Conservation (phyloP, 2,888 invertebrate species). For the Aricia artaxerxes region DNA sequence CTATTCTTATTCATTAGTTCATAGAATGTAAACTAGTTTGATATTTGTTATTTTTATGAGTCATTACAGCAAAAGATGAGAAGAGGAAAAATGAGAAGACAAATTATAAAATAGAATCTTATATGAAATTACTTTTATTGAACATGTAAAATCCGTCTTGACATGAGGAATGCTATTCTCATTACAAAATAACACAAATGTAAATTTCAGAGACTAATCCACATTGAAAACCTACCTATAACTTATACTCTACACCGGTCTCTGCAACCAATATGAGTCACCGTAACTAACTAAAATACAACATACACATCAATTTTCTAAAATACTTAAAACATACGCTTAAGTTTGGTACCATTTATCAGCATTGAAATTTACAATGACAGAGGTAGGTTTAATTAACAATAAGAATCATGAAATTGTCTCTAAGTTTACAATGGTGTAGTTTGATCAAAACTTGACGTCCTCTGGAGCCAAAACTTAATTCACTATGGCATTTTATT, state of each 20-base stretch:
- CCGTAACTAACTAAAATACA: conserved; percentile 75
- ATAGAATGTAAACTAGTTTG: not conserved
- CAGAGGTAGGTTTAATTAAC: conserved; percentile 78
- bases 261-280: conserved; percentile 18
- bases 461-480: conserved; percentile 56
- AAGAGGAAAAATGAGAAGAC: conserved; percentile 46
- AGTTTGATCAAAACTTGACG: conserved; percentile 71
- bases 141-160: conserved; percentile 81
- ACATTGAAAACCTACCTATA: conserved; percentile 79
- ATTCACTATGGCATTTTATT: conserved; percentile 64
- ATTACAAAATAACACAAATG: conserved; percentile 81
- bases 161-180: conserved; percentile 82
- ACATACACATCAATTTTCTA: conserved; percentile 79
- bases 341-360: conserved; percentile 75
- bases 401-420: conserved; percentile 70
- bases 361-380: conserved; percentile 78
- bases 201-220: conserved; percentile 80
- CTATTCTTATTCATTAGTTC: not conserved
- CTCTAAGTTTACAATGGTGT: conserved; percentile 74
- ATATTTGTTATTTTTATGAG: not conserved
- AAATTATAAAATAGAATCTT: conserved; percentile 63
- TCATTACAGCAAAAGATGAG: not conserved
- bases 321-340: conserved; percentile 61
- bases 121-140: conserved; percentile 81
- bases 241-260: conserved; percentile 36